A percentile compares a stretch with the other conserved stretches of the same genome.
Conservation (phyloP, 2,888 invertebrate species). For the Pelosia muscerda region DNA sequence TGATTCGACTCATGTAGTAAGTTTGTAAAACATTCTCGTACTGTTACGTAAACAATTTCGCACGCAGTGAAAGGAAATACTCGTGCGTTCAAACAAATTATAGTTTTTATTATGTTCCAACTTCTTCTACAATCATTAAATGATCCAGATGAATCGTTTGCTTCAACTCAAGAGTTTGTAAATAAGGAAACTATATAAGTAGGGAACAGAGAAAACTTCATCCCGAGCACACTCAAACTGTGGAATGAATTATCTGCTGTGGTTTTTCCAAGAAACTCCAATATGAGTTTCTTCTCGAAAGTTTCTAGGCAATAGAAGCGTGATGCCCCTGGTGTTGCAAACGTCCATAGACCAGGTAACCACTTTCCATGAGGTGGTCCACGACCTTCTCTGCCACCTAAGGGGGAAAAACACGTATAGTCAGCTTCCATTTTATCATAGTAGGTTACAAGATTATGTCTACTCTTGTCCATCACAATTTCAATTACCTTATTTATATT, state of each 20-base stretch:
- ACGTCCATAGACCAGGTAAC: too few relatives aligned
- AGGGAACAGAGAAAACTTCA: too few relatives aligned
- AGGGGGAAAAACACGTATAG: background rate
- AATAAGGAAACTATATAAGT: too few relatives aligned
- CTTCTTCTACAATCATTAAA: background rate
- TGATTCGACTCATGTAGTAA: conserved; percentile 11
- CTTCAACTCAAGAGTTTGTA: background rate
- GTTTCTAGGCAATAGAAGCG: too few relatives aligned
- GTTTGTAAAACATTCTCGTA: conserved; percentile 21
- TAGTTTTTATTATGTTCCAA: conserved; percentile 6
- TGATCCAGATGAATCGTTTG: background rate
- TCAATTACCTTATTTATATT: too few relatives aligned
- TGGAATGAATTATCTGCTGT: too few relatives aligned
- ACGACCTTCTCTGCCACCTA: too few relatives aligned
- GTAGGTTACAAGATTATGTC: background rate
- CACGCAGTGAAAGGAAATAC: conserved; percentile 19
- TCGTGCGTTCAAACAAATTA: conserved; percentile 10
- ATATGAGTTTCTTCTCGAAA: too few relatives aligned
- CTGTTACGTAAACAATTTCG: conserved; percentile 23
- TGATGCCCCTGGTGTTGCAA: too few relatives aligned
- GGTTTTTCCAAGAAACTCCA: too few relatives aligned
- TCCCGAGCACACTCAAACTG: too few relatives aligned
- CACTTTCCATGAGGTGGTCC: too few relatives aligned
- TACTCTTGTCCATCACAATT: background rate
- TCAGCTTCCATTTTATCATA: background rate